Evolutionary conservation across 2,888 invertebrate species (phyloP), one percentile per base, ranked within the genome.

Genomic region (Dolichopus griseipennis): DNA sequence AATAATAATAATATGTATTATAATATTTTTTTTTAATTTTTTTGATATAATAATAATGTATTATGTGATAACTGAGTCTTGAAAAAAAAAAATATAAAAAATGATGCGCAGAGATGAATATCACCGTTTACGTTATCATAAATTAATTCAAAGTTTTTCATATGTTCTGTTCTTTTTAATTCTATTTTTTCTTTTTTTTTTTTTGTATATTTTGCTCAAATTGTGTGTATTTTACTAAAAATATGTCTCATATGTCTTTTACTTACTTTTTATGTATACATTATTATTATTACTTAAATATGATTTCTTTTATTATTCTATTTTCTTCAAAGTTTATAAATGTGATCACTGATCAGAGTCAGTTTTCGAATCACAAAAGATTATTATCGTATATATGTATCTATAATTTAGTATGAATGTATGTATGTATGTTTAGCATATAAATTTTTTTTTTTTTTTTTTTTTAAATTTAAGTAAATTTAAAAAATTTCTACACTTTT

Each of bases 121-220:
- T 7, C 52, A 6, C 8, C 52, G 37, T 37, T 37, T 12, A 18
- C 15, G 18, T 52, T 52, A 52, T 52, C 52, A 52, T 52, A 52
- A 52, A 52, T 52, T 52, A 52, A 52, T 52, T 52, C 52, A 52
- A 52, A 52, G 15, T 52, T 52, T 52, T 52, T 52, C 15, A 52
- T 27, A 5, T 27, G 52, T 52, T 52, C 18, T 52, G 9, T 52
- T 52, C 18, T 52, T 27, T 2, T 27, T 27, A n/a, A n/a, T n/a
- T n/a, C n/a, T 41, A 6, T 41, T 41, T 2, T 41, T 41, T 15
- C 2, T 41, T 41, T 41, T 15, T 12, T 41, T 15, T 41, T 41
- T 41, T 41, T 5, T 5, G 3, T 41, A 6, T 41, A 12, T 41
- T 41, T 41, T 41, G 3, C 9, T 41, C 8, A 41, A 41, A 41